Base-by-base conservation (phyloP, 1,140 invertebrate species). In the Drosophila ananassae region DNA sequence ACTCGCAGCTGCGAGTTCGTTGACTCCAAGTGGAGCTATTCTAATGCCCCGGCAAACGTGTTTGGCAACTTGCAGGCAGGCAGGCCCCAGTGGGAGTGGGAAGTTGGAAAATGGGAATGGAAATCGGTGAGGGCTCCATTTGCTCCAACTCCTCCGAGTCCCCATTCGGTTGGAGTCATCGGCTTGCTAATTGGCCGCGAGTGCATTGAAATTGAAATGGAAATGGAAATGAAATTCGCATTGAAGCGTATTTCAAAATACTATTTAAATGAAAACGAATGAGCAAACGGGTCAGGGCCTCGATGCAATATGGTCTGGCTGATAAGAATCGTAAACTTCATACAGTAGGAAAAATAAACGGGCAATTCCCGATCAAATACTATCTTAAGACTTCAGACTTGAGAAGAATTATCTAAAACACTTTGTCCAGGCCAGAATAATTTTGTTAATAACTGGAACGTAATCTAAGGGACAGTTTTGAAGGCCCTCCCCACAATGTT, bases 21-120 rank as follows among this genome's bases (percentile, higher is more conserved):
- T 89, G 82, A 87, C 85, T 52, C 62, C 69, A 17, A 21, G 47
- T 67, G 73, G 32, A 34, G 61, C 47, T 62, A 89, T 85, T 85
- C 82, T 85, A 85, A 85, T 85, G 79, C 72, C 72, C 62, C 59
- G 78, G 68, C 73, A 85, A 85, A 85, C 83, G 83, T 85, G 82
- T 85, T 85, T 85, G 71, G 62, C 75, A 62, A 73, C 83, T 89
- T 63, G 71, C 71, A 79, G 61, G 64, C 83, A 83, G 60, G 71
- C 71, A 79, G 61, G 64, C 51, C 61, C 44, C 41, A 39, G 17
- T 34, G n/a, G 50, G 50, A 53, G 25, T 13, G 21, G 22, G 46
- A 61, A 50, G 10, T 47, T 51, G 46, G 67, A 28, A 68, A 37
- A 37, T n/a, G n/a, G 21, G 51, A 52, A 53, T 55, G 46, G 55